phyloP scores from a whole-genome alignment of 2,888 invertebrate genomes.

The Thelaira solivaga region DNA sequence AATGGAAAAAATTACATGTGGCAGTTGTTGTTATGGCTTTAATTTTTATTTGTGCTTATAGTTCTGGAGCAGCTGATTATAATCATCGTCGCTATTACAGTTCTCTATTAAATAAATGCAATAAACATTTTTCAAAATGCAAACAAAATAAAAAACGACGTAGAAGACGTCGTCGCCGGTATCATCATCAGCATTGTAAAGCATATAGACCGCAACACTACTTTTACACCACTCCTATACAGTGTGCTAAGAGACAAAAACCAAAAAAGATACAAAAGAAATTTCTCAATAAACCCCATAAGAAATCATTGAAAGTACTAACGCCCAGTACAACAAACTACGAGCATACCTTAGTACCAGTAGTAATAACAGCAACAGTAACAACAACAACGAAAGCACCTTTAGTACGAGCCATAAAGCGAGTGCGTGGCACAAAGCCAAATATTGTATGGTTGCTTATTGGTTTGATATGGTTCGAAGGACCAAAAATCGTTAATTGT shows the following conservation, averaged over 20 bases:
- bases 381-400: not conserved
- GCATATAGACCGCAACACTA: conserved; percentile 38
- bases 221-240: conserved; percentile 15
- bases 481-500: conserved; percentile 72
- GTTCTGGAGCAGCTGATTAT: not conserved
- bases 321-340: not conserved
- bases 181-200: conserved; percentile 27
- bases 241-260: conserved; percentile 24
- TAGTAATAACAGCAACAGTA: too few species aligned
- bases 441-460: conserved; percentile 74
- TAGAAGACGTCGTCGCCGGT: conserved; percentile 2
- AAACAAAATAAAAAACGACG: conserved; percentile 11
- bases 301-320: not conserved
- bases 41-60: conserved; percentile 40
- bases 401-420: not conserved
- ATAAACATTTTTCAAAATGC: conserved; percentile 14
- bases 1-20: conserved; percentile 18
- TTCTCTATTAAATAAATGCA: conserved; percentile 16
- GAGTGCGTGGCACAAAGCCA: conserved; percentile 57
- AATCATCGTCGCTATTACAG: conserved; percentile 15
- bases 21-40: conserved; percentile 18
- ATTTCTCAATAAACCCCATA: not conserved
- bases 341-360: conserved; percentile 4
- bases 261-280: conserved; percentile 2
- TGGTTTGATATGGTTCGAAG: conserved; percentile 74